These are phyloP conservation scores for Apomyelois bistriatella DNA, from an alignment of 2,888 invertebrate genomes.

Conservation along the genomic window DNA sequence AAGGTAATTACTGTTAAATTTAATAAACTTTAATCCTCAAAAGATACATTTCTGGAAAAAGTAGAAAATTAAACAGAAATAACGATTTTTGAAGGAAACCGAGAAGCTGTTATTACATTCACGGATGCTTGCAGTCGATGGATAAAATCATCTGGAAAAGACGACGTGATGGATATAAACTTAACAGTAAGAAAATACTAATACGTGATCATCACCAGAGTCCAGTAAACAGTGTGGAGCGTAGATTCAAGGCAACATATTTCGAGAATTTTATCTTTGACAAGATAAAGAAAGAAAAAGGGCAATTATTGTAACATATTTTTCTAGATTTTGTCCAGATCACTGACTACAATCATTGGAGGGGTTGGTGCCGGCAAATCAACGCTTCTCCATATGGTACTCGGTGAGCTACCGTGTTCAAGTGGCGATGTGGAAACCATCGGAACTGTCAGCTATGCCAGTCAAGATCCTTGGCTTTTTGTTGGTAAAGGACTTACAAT, in stretches of 20 bases:
- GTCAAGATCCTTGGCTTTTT: slow-evolving; percentile 92
- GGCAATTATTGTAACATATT: not conserved
- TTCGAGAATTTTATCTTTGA: not conserved
- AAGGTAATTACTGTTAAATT: slow-evolving; percentile 23
- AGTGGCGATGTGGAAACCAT: slow-evolving; percentile 80
- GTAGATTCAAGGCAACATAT: too few species aligned
- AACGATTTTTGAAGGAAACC: slow-evolving; percentile 29
- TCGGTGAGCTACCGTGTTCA: slow-evolving; percentile 86
- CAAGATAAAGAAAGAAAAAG: too few species aligned
- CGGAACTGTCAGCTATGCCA: slow-evolving; percentile 86
- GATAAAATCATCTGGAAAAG: slow-evolving; percentile 57
- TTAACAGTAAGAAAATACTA: slow-evolving; percentile 50
- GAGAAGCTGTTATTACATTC: slow-evolving; percentile 50
- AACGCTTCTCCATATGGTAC: slow-evolving; percentile 82
- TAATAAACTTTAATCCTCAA: not conserved
- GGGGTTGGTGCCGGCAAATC: slow-evolving; percentile 82
- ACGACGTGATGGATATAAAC: slow-evolving; percentile 67
- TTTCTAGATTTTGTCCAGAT: slow-evolving; percentile 47
- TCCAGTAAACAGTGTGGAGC: too few species aligned
- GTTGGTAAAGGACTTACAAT: slow-evolving; percentile 57
- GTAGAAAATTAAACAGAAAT: not conserved
- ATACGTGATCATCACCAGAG: not conserved
- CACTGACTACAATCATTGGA: slow-evolving; percentile 82
- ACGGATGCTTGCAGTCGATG: slow-evolving; percentile 72
- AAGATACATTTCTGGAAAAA: not conserved